phyloP scores from a whole-genome alignment of 2,113 vertebrate genomes.

The Serinus canaria region DNA sequence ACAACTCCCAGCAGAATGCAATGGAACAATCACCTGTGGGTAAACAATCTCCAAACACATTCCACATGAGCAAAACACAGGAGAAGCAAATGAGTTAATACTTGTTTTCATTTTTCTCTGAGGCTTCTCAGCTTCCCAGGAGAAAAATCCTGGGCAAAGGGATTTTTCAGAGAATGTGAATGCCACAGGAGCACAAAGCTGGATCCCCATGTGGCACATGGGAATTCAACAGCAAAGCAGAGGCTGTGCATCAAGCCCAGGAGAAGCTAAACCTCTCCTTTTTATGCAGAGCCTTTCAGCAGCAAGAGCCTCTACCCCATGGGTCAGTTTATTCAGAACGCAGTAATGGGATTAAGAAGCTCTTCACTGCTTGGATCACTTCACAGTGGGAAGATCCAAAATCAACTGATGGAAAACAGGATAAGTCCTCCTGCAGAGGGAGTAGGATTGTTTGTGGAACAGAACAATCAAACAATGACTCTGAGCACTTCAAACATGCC shows the following conservation, averaged over 20 bases:
- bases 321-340: not conserved
- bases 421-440: not conserved
- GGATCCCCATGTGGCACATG: rapidly evolving
- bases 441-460: constrained; percentile 44
- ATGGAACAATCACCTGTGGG: too few species aligned
- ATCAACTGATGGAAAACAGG: constrained; percentile 38
- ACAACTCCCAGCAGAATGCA: too few species aligned
- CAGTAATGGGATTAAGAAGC: not conserved
- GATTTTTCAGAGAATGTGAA: too few species aligned
- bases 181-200: not conserved
- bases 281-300: not conserved
- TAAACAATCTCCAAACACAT: too few species aligned
- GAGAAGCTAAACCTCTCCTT: not conserved
- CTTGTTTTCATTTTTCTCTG: too few species aligned
- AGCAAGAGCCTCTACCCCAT: not conserved
- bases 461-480: not conserved
- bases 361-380: not conserved
- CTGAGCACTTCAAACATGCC: not conserved
- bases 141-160: too few species aligned
- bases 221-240: not conserved
- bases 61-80: too few species aligned
- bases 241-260: not conserved
- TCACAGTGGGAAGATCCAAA: constrained; percentile 7
- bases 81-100: too few species aligned
- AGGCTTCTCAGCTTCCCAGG: too few species aligned